Conservation (phyloP, 2,797 vertebrate species). For the Hypotaenidia philippensis region DNA sequence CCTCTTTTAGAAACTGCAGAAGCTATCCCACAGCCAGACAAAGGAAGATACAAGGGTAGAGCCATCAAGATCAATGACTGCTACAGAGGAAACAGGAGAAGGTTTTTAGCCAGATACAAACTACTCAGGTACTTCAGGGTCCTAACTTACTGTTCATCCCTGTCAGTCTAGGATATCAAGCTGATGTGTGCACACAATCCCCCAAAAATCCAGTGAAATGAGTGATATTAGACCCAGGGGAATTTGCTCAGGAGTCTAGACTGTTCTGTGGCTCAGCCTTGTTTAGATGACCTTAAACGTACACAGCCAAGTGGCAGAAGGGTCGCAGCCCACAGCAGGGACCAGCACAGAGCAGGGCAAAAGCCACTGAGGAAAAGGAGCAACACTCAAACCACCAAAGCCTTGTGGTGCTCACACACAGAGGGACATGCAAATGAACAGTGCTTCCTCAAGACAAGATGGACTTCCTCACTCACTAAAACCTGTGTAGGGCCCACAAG, state of each 20-base stretch:
- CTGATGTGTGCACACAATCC: not conserved
- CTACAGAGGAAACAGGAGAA: not conserved
- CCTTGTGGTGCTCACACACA: not conserved
- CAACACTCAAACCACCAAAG: not conserved
- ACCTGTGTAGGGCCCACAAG: not conserved
- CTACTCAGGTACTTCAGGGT: not conserved
- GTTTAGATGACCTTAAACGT: not conserved
- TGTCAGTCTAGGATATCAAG: not conserved
- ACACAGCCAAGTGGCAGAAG: not conserved
- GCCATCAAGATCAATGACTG: not conserved
- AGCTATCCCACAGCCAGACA: not conserved
- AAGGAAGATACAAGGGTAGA: not conserved
- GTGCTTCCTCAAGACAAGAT: not conserved
- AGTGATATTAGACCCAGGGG: not conserved
- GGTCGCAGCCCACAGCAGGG: fast-evolving
- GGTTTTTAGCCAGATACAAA: not conserved
- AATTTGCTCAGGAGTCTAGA: not conserved
- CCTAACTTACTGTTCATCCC: not conserved
- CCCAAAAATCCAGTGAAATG: not conserved
- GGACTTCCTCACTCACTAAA: not conserved
- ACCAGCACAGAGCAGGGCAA: not conserved
- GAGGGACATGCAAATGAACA: not conserved
- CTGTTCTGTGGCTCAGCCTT: not conserved
- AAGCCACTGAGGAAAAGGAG: not conserved
- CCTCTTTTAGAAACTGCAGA: not conserved